Percentiles rank a stretch among this genome's conserved stretches.
Evolutionary conservation across 2,797 vertebrate genomes (phyloP).

Genomic region (Urosaurus nigricauda): DNA sequence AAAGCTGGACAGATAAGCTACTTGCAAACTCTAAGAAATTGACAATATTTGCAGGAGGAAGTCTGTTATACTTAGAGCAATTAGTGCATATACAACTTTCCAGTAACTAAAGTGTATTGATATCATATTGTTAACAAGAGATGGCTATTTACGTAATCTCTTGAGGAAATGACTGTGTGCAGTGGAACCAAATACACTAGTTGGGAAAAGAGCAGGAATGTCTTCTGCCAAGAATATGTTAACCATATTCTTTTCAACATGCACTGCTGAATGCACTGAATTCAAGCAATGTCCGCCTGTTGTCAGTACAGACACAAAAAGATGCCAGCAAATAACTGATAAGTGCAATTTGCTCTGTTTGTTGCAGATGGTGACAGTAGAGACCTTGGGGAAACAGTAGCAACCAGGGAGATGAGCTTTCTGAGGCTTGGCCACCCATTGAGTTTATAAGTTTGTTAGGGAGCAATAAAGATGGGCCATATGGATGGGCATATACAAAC

Average conservation of each 20-base stretch:
- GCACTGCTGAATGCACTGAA: not conserved
- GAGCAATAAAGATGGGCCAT: not conserved
- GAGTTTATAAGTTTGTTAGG: not conserved
- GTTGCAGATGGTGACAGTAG: not conserved
- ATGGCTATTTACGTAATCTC: not conserved
- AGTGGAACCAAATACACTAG: not conserved
- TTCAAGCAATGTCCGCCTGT: not conserved
- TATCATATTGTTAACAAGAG: not conserved
- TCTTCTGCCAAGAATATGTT: not conserved
- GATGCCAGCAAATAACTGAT: not conserved
- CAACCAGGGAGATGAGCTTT: not conserved
- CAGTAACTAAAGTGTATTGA: not conserved
- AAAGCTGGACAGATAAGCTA: not conserved
- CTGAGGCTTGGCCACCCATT: not conserved
- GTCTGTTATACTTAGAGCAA: not conserved
- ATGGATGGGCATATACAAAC: not conserved
- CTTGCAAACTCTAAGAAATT: not conserved
- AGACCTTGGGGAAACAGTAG: not conserved
- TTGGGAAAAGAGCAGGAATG: not conserved
- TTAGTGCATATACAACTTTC: not conserved
- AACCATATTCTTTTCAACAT: not conserved
- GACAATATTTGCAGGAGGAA: not conserved
- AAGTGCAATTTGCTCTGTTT: not conserved
- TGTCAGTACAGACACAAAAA: not conserved
- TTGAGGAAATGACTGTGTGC: not conserved